Evolutionary conservation across 2,797 vertebrate species (phyloP), one percentile per base, ranked within the genome.

Genomic region (Cynodonichthys magdalenae): DNA sequence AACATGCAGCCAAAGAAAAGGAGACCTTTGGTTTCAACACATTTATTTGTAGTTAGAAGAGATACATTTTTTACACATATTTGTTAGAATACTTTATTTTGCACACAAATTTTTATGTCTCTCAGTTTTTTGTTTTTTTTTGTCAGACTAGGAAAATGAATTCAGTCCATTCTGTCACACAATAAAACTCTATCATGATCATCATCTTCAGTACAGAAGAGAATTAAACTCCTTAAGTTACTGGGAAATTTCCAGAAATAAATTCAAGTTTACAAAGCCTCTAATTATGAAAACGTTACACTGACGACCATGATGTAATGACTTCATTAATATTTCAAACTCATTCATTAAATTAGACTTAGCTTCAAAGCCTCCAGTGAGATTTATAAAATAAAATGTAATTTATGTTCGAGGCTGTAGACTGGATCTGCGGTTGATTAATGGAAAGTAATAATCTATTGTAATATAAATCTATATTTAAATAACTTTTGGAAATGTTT

Each of bases 261-360:
- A 75, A 76, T 82, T 80, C 57, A 56, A 18, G 53, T 17, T 45
- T 64, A 44, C 63, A 75, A 74, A 75, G 77, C 69, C 67, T 69
- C 55, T 66, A 65, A 84, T 81, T 76, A 77, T 67, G 18, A 24
- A 36, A 67, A 74, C 36, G 58, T 70, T 61, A 65, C 72, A 57
- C 62, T 54, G 67, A 71, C 63, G 45, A 51, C 31, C 46, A 41
- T 10, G 45, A 19, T 67, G 79, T 75, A 80, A 58, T 56, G 55
- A 29, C 67, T 86, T 84, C 64, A 86, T 86, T 80, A 82, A 71
- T 47, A 59, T 65, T 0, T 1, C 66, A 68, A 47, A 65, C 71
- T 69, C 58, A 50, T 74, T 76, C 72, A 83, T 80, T 81, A 79
- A 70, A 29, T 45, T 28, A 45, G 60, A 63, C 66, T 69, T 67